Evolutionary conservation across 2,113 vertebrate species (phyloP), one percentile per base, ranked within the genome.

Genomic region (Oophaga pumilio): DNA sequence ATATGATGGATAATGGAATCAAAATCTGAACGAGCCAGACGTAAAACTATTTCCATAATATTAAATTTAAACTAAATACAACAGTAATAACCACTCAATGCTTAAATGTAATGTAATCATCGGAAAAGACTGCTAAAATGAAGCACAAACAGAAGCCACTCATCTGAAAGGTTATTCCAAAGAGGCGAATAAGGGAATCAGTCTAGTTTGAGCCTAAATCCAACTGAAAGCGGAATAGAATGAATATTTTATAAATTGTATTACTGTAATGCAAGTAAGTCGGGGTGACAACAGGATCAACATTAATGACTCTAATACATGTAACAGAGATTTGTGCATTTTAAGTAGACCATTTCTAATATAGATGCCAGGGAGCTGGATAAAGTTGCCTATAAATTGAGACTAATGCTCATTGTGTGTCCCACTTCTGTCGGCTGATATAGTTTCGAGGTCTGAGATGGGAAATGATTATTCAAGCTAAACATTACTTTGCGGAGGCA

Each of bases 301-400:
- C 80, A 82, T 66, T 82, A 82, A 82, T 66, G 60, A 82, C 64
- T 49, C 62, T 82, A 82, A 66, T 82, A 64, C 80, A 66, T 66
- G 80, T 68, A 68, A 82, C 33, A n/a, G 68, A 68, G 79, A 68
- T 82, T 66, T 82, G 80, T 82, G 80, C 80, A 82, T 82, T 82
- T 82, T 82, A 52, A 82, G 26, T 82, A 68, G 43, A 24, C 60
- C 43, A 20, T 20, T 66, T 49, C 62, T 82, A 82, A 82, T 68
- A 66, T 52, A 68, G 80, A 52, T 82, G 13, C 33, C 60, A 66
- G 22, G 13, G 18, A 50, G 20, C 60, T 15, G 18, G 33, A 66
- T 82, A 66, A 1, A 82, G 68, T 82, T 82, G 60, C 80, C 80
- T 82, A 52, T 68, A 24, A 33, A 82, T 50, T 50, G n/a, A 66